Percentiles rank a stretch among this genome's conserved stretches.
Conservation (phyloP, 2,113 vertebrate species). For the Semicossyphus pulcher region DNA sequence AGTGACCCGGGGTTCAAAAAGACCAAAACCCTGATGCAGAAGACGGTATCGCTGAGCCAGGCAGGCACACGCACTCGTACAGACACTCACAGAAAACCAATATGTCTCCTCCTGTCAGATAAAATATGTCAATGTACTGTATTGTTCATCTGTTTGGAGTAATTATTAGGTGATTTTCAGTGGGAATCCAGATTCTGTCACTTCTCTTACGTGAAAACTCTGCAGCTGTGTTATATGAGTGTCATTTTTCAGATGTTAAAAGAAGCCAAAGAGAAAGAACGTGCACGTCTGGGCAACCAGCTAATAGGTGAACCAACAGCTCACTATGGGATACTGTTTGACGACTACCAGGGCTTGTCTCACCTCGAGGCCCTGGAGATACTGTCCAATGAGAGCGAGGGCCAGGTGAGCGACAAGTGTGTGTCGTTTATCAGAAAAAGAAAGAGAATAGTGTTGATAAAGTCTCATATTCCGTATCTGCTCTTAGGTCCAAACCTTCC, state of each 20-base stretch:
- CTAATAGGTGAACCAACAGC: slow-evolving; percentile 88
- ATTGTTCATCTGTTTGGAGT: too few relatives aligned
- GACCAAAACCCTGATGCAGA: slow-evolving; percentile 96
- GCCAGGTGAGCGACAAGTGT: slow-evolving; percentile 82
- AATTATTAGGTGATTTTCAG: too few relatives aligned
- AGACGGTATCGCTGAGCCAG: slow-evolving; percentile 95
- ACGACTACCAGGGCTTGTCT: slow-evolving; percentile 96
- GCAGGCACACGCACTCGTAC: slow-evolving; percentile 64
- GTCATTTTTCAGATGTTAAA: slow-evolving; percentile 88
- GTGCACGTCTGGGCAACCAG: slow-evolving; percentile 89
- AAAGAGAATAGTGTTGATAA: neutral
- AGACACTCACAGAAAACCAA: slow-evolving; percentile 10
- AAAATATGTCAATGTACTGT: too few relatives aligned
- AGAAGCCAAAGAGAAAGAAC: slow-evolving; percentile 98
- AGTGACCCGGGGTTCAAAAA: slow-evolving; percentile 96
- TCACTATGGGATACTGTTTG: slow-evolving; percentile 96
- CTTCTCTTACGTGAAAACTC: neutral
- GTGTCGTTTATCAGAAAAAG: neutral
- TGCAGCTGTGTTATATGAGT: neutral
- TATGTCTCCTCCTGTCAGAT: neutral
- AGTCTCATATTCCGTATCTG: neutral
- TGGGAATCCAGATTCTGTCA: neutral
- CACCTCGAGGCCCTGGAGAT: slow-evolving; percentile 99
- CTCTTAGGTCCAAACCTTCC: slow-evolving; percentile 90
- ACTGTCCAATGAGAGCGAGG: slow-evolving; percentile 96